Conservation (phyloP, 2,888 invertebrate genomes). For the Caenorhabditis uteleia region DNA sequence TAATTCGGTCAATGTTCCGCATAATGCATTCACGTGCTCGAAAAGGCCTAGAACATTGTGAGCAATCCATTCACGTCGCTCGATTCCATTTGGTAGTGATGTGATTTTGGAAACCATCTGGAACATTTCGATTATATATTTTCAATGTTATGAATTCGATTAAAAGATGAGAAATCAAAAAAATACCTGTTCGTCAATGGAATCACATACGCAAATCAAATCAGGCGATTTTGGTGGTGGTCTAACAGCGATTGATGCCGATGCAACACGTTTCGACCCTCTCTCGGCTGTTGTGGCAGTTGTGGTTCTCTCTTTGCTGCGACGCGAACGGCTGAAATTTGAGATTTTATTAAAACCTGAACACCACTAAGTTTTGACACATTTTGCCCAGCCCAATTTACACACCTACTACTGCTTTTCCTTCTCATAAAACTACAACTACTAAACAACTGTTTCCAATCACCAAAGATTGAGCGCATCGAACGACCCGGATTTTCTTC, state of each 20-base stretch:
- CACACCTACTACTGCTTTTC: conserved; percentile 42
- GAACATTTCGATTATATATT: background rate
- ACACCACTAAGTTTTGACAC: background rate
- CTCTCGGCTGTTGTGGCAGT: conserved; percentile 24
- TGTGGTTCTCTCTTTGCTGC: conserved; percentile 31
- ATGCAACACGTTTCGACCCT: conserved; percentile 40
- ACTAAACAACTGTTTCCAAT: conserved; percentile 53
- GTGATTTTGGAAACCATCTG: conserved; percentile 84
- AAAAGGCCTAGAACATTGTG: conserved; percentile 89
- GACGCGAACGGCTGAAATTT: conserved; percentile 43
- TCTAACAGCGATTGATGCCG: conserved; percentile 31
- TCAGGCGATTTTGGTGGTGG: conserved; percentile 27
- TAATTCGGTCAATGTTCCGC: conserved; percentile 97
- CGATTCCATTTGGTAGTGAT: conserved; percentile 90
- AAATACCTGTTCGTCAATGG: conserved; percentile 61
- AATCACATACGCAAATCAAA: conserved; percentile 63
- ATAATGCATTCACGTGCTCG: conserved; percentile 97
- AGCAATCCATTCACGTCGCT: conserved; percentile 99
- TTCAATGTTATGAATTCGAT: background rate
- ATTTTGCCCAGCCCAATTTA: background rate
- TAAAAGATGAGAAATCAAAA: background rate
- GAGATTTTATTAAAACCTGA: background rate
- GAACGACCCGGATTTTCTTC: conserved; percentile 24
- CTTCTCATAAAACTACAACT: conserved; percentile 55
- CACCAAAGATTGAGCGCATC: conserved; percentile 47